These are phyloP conservation scores for Tamias sibiricus DNA, from an alignment of 2,113 vertebrate genomes.

Conservation along the genomic window DNA sequence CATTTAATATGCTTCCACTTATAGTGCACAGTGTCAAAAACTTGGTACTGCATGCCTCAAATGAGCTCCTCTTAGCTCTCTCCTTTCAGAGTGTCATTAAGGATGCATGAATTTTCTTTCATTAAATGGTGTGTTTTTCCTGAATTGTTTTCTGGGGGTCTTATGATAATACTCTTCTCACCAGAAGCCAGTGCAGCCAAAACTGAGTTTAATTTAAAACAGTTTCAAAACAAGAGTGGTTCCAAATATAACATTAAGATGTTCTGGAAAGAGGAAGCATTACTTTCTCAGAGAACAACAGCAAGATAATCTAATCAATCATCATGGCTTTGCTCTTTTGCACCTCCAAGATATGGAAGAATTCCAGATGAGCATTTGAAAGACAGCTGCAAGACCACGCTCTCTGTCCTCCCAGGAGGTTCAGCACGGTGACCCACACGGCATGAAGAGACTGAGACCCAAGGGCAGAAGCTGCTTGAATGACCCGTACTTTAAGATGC, in stretches of 20 bases:
- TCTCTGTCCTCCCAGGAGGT: fast-evolving
- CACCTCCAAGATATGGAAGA: neutral
- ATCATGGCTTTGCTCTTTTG: no score
- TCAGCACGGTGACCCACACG: fast-evolving
- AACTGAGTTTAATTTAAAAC: constrained; percentile 8
- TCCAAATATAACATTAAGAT: neutral
- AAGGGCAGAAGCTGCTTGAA: neutral
- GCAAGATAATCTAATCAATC: neutral
- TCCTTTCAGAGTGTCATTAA: neutral
- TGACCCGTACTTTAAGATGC: neutral
- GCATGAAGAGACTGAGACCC: neutral
- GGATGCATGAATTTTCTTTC: neutral
- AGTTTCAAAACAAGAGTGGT: neutral
- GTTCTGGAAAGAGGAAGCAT: constrained; percentile 36
- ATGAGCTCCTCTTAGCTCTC: neutral
- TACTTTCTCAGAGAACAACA: neutral
- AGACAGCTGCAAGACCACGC: neutral
- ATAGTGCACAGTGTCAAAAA: neutral
- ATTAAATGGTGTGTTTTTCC: neutral
- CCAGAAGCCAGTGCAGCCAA: neutral
- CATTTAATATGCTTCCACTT: neutral
- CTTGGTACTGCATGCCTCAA: neutral
- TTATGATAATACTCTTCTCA: neutral
- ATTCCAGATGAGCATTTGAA: fast-evolving
- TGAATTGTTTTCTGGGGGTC: neutral